A percentile compares a stretch with the other conserved stretches of the same genome.
These are phyloP conservation scores for Pammene aurita DNA, from an alignment of 2,888 invertebrate species.

Conservation along the genomic window DNA sequence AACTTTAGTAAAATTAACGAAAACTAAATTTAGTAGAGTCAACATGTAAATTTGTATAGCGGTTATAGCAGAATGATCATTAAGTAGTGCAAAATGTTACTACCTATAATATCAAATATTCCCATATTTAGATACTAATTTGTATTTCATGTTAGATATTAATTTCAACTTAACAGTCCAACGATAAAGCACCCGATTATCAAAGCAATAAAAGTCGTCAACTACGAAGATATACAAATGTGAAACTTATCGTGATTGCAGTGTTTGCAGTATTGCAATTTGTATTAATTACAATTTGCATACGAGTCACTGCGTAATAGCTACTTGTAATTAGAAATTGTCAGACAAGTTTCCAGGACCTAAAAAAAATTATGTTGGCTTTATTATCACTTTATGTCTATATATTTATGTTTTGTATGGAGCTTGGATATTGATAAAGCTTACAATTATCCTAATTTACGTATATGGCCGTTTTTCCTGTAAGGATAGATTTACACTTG, in stretches of 20 bases:
- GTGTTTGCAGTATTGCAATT: conserved; percentile 40
- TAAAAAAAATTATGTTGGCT: background rate
- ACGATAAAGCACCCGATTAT: conserved; percentile 26
- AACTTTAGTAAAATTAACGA: too few species aligned
- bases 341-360: conserved; percentile 17
- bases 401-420: too few species aligned
- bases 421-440: too few species aligned
- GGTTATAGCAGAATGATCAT: background rate
- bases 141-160: conserved; percentile 15
- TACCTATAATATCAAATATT: conserved; percentile 12
- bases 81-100: background rate
- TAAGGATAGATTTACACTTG: too few species aligned
- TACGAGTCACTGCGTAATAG: conserved; percentile 37
- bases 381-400: background rate
- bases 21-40: too few species aligned
- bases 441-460: too few species aligned
- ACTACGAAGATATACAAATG: conserved; percentile 26
- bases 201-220: conserved; percentile 29
- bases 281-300: conserved; percentile 43
- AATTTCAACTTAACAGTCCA: conserved; percentile 8
- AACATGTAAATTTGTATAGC: background rate
- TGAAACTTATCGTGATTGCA: conserved; percentile 15
- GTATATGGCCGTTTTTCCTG: too few species aligned
- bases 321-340: conserved; percentile 15
- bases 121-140: conserved; percentile 10